Base-by-base conservation (phyloP, 2,797 vertebrate species). In the Carapus acus region DNA sequence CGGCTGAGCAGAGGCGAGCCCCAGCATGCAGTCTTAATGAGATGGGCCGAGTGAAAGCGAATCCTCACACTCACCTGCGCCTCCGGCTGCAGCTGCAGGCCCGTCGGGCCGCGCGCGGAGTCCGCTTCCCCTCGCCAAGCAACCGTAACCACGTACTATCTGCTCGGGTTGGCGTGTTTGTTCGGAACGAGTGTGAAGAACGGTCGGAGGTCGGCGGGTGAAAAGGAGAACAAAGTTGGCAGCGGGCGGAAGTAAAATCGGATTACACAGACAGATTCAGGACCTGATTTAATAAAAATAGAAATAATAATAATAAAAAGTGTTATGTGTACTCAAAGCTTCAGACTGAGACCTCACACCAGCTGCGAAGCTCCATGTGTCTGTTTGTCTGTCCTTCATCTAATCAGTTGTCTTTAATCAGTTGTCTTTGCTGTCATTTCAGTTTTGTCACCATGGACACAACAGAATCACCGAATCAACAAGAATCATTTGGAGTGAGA, bases 1-100 rank as follows among this genome's bases (percentile, higher is more conserved):
- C 18, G 3, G 1, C 17, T 39, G 38, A 58, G 22, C 55, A n/a
- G 43, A 45, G 66, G 61, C 80, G 78, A 63, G 79, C 53, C 78
- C 70, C 57, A 75, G 53, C 75, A 81, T 80, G 77, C 67, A 69
- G 53, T 66, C 41, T 73, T 78, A 73, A 77, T 83, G 67, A 69
- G 68, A 64, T 75, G 59, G 43, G 65, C 70, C 74, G 74, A 67
- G 64, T 59, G 50, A 13, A 49, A 58, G 38, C 43, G 18, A 66
- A 68, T 75, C 50, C 42, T 70, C 77, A 60, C 67, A 57, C 44
- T 33, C 20, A 15, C 52, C 46, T 29, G 24, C 16, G 36, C 38
- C 18, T 3, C 56, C 65, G n/a, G 62, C 51, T 54, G 12, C 49
- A 47, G 38, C 55, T 36, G 66, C 31, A 4, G 31, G 24, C 24